Evolutionary conservation across 2,797 vertebrate species (phyloP), one percentile per base, ranked within the genome.

Genomic region (Buphagus erythrorhynchus): DNA sequence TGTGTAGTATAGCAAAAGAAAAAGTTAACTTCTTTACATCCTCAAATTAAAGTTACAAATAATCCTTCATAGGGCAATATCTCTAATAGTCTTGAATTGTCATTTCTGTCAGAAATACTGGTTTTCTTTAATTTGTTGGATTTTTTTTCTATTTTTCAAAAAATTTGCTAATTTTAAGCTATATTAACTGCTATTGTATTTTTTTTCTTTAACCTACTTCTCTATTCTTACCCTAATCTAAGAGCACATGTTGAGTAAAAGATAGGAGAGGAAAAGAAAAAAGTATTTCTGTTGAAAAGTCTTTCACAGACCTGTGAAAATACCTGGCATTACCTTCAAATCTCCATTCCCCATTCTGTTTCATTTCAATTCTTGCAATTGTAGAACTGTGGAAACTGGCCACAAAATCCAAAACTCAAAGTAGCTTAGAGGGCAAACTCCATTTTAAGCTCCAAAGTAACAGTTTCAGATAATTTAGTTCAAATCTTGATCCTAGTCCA

Each of bases 1-100:
- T 97, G 93, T 97, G 95, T 97, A 96, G 95, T 94, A 94, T 94
- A 92, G 95, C 95, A 97, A 95, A 97, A 97, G 95, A 91, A 96
- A 96, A 97, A 97, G 90, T 95, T 92, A 97, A 97, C 86, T 96
- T 97, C 94, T 97, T 87, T 97, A 93, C 76, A 93, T 94, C 67
- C 93, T 91, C 85, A 96, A 97, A 97, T 97, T 96, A 93, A 96
- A 97, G 93, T 97, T 97, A 95, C 86, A 91, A 95, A 95, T 92
- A 93, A 96, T 97, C 92, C 96, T 95, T 96, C 93, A 68, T 54
- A 72, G 65, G 54, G 75, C 76, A 87, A 7, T 92, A 93, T 94
- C 87, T 91, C 85, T 94, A 96, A 92, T 94, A 91, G 91, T 88
- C 89, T 93, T 78, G 91, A 95, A 94, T 94, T 95, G 95, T 95